These are phyloP conservation scores for Tangara arthus DNA, from an alignment of 2,797 vertebrate genomes.

Conservation along the genomic window DNA sequence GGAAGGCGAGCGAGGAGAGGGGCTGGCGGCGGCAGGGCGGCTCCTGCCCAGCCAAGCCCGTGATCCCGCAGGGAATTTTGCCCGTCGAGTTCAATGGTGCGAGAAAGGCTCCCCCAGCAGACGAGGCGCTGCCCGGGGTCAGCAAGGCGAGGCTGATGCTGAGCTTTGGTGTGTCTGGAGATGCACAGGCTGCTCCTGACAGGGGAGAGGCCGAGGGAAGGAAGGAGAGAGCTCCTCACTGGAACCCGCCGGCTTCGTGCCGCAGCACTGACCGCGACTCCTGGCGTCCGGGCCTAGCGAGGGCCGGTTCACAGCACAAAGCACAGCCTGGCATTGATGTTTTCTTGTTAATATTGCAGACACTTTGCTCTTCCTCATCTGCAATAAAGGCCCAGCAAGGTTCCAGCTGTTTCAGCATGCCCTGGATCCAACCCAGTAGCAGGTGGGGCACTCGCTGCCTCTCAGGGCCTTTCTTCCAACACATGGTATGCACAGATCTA, in stretches of 20 bases:
- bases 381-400: neutral
- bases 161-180: neutral
- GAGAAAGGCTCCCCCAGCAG: neutral
- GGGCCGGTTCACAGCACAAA: neutral
- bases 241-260: neutral
- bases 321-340: neutral
- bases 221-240: neutral
- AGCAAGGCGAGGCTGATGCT: neutral
- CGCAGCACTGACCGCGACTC: neutral
- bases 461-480: neutral
- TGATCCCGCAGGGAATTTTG: neutral
- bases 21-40: neutral
- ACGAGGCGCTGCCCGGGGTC: neutral
- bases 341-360: neutral
- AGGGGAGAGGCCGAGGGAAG: neutral
- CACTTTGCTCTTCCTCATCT: neutral
- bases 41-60: neutral
- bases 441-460: accelerated
- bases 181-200: neutral
- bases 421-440: neutral
- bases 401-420: neutral
- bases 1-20: neutral
- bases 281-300: accelerated
- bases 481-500: neutral
- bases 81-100: neutral